These are phyloP conservation scores for Pipistrellus pygmaeus DNA, from an alignment of 2,797 vertebrate species.

Conservation along the genomic window DNA sequence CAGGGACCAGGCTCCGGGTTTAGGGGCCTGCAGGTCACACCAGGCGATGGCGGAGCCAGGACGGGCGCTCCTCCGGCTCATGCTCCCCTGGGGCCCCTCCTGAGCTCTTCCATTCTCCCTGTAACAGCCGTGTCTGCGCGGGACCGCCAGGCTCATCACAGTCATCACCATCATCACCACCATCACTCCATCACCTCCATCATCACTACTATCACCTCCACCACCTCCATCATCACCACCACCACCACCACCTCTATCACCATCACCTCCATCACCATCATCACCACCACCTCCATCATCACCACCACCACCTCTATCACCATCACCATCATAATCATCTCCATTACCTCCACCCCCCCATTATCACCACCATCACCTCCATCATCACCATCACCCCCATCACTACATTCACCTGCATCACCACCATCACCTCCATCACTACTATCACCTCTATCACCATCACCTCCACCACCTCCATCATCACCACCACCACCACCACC, in stretches of 20 bases:
- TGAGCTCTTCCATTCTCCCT: background rate
- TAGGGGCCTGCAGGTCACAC: background rate
- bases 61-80: rapidly evolving
- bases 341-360: no score
- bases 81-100: no score
- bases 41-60: rapidly evolving
- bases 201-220: rapidly evolving
- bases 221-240: rapidly evolving
- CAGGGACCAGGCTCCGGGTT: background rate
- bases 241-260: rapidly evolving
- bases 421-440: rapidly evolving
- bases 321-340: no score
- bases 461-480: rapidly evolving
- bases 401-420: no score
- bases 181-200: rapidly evolving
- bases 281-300: rapidly evolving
- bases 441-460: rapidly evolving
- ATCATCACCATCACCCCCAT: rapidly evolving
- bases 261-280: rapidly evolving
- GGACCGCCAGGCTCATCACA: background rate
- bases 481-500: background rate
- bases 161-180: background rate
- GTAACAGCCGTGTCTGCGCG: rapidly evolving
- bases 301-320: rapidly evolving
- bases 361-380: rapidly evolving